These are phyloP conservation scores for Erannis defoliaria DNA, from an alignment of 2,888 invertebrate genomes.

Conservation along the genomic window DNA sequence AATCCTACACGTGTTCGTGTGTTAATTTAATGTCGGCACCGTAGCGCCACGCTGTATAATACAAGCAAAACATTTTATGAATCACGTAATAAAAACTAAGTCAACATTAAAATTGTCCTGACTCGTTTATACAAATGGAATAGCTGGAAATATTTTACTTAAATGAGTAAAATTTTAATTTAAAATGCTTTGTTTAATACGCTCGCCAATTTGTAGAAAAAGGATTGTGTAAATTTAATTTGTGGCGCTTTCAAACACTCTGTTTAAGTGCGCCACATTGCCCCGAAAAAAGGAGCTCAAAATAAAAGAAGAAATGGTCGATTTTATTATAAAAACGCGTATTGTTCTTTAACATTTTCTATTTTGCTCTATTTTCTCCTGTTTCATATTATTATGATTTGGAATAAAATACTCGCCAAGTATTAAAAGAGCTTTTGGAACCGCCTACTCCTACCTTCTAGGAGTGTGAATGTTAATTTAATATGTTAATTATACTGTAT, in stretches of 20 bases:
- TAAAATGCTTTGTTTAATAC: slow-evolving; percentile 12
- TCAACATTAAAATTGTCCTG: not conserved
- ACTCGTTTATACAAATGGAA: not conserved
- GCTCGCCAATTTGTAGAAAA: not conserved
- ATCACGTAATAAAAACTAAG: not conserved
- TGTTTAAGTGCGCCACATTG: not conserved
- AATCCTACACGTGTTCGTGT: no score
- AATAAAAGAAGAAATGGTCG: not conserved
- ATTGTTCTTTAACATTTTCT: not conserved
- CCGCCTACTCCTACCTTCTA: no score
- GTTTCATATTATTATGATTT: no score
- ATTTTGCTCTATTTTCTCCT: not conserved
- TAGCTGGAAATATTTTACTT: not conserved
- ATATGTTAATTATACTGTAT: no score
- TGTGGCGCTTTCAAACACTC: not conserved
- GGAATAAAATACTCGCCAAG: no score
- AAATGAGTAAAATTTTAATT: slow-evolving; percentile 11
- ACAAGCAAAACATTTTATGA: no score
- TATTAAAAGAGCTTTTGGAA: no score
- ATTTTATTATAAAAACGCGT: not conserved
- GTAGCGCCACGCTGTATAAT: no score
- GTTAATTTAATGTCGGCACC: no score
- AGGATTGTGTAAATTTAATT: slow-evolving; percentile 4
- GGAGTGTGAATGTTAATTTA: no score
- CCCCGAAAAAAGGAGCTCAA: not conserved